phyloP scores from a whole-genome alignment of 2,888 invertebrate species.

The Theodoxus fluviatilis region DNA sequence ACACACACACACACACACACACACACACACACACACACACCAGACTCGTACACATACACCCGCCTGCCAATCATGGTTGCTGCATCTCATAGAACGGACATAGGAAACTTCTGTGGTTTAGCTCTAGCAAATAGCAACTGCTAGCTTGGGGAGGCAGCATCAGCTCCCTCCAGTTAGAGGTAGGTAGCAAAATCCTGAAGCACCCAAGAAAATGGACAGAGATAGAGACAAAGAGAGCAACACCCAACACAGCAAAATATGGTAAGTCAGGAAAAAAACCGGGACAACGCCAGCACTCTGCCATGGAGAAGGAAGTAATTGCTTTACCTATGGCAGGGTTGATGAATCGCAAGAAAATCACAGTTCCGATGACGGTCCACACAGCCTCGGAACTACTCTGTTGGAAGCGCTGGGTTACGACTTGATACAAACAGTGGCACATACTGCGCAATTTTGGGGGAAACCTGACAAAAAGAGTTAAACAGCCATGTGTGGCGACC shows the following conservation, averaged over 20 bases:
- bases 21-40: not conserved
- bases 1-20: not conserved
- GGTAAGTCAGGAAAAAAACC: not conserved
- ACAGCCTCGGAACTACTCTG: conserved; percentile 73
- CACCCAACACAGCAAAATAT: conserved; percentile 17
- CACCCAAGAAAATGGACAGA: not conserved
- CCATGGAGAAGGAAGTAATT: too few relatives aligned
- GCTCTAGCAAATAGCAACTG: too few relatives aligned
- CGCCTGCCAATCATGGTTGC: too few relatives aligned
- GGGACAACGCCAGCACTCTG: not conserved
- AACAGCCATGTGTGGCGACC: too few relatives aligned
- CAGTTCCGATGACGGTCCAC: conserved; percentile 76
- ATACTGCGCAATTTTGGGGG: conserved; percentile 93
- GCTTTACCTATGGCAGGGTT: conserved; percentile 85
- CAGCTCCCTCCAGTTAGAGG: too few relatives aligned
- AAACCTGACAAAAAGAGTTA: too few relatives aligned
- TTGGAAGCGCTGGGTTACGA: conserved; percentile 64
- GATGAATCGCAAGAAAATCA: conserved; percentile 94
- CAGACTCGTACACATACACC: not conserved
- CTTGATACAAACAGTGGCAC: conserved; percentile 92
- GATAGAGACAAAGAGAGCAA: not conserved
- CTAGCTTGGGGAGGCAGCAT: too few relatives aligned
- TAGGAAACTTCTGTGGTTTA: too few relatives aligned
- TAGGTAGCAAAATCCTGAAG: too few relatives aligned
- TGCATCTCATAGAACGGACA: too few relatives aligned